Conservation (phyloP, 2,888 invertebrate genomes). For the Peribatodes rhomboidaria region DNA sequence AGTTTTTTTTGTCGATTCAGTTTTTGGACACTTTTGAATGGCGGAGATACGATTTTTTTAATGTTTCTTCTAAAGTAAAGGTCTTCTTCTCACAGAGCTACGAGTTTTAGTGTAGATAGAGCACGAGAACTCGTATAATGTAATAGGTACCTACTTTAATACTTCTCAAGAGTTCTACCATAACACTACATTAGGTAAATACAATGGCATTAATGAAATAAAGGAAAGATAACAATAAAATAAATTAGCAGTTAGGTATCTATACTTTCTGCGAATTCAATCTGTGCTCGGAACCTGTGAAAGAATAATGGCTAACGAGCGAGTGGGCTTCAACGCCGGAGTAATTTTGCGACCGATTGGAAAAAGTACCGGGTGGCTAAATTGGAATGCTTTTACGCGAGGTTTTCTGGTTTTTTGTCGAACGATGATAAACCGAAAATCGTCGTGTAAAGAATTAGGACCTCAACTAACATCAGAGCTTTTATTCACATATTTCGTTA, state of each 20-base stretch:
- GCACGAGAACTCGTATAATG: too few relatives aligned
- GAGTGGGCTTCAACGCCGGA: constrained; percentile 59
- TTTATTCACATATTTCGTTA: too few relatives aligned
- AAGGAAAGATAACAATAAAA: constrained; percentile 25
- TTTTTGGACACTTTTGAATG: too few relatives aligned
- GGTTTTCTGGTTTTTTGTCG: constrained; percentile 43
- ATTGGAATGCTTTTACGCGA: constrained; percentile 54
- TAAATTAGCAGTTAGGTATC: constrained; percentile 36
- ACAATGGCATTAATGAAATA: constrained; percentile 29
- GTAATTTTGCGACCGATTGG: constrained; percentile 68
- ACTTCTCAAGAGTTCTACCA: not conserved
- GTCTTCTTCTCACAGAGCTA: too few relatives aligned
- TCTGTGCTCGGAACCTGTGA: constrained; percentile 64
- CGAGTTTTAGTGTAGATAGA: too few relatives aligned
- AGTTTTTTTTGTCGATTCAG: too few relatives aligned
- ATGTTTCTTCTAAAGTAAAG: too few relatives aligned
- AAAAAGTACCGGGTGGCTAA: constrained; percentile 55
- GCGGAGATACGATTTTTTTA: too few relatives aligned
- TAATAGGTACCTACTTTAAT: not conserved
- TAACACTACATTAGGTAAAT: not conserved
- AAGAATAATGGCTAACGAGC: constrained; percentile 67
- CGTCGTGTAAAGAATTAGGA: constrained; percentile 1
- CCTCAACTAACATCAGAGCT: not conserved
- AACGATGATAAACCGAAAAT: constrained; percentile 36
- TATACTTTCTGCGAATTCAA: constrained; percentile 52